Evolutionary conservation across 2,797 vertebrate species (phyloP).

Genomic region (Babyrousa celebensis): DNA sequence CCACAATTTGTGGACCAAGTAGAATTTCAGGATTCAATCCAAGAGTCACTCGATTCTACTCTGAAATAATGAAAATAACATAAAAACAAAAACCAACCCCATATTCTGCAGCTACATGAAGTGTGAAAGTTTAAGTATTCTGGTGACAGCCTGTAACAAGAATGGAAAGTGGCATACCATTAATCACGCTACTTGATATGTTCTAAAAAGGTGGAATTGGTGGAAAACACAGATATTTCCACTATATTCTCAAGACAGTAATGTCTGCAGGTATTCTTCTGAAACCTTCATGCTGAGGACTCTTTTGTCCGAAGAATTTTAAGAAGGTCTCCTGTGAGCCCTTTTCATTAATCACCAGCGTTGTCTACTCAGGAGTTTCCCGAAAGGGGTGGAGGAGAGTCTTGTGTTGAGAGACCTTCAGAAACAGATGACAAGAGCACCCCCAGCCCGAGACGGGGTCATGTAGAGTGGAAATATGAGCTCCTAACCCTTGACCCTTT

Average conservation of each 20-base stretch:
- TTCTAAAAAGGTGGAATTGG: conserved; percentile 85
- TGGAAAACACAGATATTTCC: conserved; percentile 86
- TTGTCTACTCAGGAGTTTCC: conserved; percentile 87
- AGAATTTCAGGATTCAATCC: conserved; percentile 81
- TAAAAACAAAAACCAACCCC: conserved; percentile 84
- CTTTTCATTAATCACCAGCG: conserved; percentile 89
- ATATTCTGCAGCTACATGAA: conserved; percentile 69
- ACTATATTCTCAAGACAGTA: conserved; percentile 87
- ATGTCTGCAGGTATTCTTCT: conserved; percentile 88
- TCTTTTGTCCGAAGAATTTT: conserved; percentile 84
- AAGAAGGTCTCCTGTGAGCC: conserved; percentile 86
- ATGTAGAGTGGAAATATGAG: conserved; percentile 92
- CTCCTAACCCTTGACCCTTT: conserved; percentile 89
- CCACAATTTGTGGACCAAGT: conserved; percentile 64
- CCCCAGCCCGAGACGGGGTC: conserved; percentile 88
- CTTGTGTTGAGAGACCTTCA: conserved; percentile 89
- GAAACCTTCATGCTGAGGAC: conserved; percentile 83
- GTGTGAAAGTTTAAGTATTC: conserved; percentile 88
- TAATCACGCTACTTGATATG: conserved; percentile 88
- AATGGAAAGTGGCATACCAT: conserved; percentile 88
- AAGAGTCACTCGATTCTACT: conserved; percentile 79
- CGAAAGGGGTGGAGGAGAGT: conserved; percentile 82
- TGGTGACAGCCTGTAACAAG: conserved; percentile 85
- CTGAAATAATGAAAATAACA: conserved; percentile 86
- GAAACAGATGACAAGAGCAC: conserved; percentile 89